Evolutionary conservation across 2,888 invertebrate genomes (phyloP).

Genomic region (Eudasyphora cyanicolor): DNA sequence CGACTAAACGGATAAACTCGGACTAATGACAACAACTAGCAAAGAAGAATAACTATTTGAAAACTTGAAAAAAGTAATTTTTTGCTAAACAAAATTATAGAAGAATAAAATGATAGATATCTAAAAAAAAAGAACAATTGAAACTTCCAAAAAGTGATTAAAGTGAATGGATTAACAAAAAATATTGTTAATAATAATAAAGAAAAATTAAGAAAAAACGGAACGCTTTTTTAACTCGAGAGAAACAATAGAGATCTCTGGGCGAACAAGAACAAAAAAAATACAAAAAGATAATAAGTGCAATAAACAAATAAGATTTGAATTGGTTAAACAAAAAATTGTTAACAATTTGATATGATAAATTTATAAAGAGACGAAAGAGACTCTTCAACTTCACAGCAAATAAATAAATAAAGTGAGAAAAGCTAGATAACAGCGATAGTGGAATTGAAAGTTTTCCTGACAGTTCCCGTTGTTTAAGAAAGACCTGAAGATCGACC

Average conservation of each 20-base stretch:
- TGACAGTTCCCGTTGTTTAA: constrained; percentile 26
- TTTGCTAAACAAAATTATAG: constrained; percentile 3
- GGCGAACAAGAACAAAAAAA: constrained; percentile 47
- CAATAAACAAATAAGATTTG: constrained; percentile 57
- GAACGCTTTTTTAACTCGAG: neutral
- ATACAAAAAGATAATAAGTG: constrained; percentile 59
- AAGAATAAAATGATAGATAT: neutral
- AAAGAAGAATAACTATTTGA: neutral
- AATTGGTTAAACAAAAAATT: constrained; percentile 49
- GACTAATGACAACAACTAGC: neutral
- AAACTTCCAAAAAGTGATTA: neutral
- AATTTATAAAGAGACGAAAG: constrained; percentile 12
- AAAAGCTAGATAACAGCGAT: constrained; percentile 18
- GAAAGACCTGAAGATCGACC: neutral
- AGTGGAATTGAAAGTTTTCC: no score
- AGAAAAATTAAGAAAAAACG: neutral
- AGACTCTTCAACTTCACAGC: constrained; percentile 14
- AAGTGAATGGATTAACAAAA: neutral
- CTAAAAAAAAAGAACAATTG: neutral
- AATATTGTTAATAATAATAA: neutral
- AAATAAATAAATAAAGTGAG: constrained; percentile 44
- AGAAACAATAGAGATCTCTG: no score
- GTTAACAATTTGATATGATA: constrained; percentile 26
- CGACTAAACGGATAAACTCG: constrained; percentile 55
- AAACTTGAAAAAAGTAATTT: constrained; percentile 20